phyloP scores from a whole-genome alignment of 2,888 invertebrate genomes.

The Morpho deidamia region DNA sequence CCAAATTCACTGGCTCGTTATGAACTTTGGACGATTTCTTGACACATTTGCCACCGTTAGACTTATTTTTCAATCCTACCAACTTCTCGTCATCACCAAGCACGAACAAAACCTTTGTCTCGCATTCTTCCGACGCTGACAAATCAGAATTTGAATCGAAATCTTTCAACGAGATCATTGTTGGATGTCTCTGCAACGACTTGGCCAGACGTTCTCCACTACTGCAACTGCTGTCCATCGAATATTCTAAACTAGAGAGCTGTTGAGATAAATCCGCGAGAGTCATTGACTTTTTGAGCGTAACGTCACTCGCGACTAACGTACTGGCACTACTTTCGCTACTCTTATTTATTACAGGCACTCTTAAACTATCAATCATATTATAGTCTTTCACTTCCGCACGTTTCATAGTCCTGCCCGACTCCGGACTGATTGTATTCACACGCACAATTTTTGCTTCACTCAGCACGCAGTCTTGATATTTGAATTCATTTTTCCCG shows the following conservation, averaged over 20 bases:
- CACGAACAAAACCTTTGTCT: constrained; percentile 80
- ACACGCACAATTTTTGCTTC: constrained; percentile 52
- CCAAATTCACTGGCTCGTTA: constrained; percentile 39
- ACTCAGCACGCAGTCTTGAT: constrained; percentile 46
- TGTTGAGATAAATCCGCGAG: constrained; percentile 51
- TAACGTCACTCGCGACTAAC: constrained; percentile 45
- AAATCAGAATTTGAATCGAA: constrained; percentile 59
- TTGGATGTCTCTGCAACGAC: constrained; percentile 49
- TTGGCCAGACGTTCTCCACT: constrained; percentile 38
- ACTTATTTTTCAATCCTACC: constrained; percentile 80
- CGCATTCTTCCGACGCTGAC: constrained; percentile 49
- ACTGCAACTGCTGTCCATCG: constrained; percentile 29
- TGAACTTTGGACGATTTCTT: constrained; percentile 59
- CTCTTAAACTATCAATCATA: constrained; percentile 33
- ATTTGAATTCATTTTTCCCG: constrained; percentile 65
- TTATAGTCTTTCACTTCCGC: constrained; percentile 22
- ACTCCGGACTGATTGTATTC: constrained; percentile 23
- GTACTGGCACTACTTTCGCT: constrained; percentile 53
- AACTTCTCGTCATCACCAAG: constrained; percentile 84
- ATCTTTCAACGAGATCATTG: constrained; percentile 45
- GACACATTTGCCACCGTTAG: constrained; percentile 56
- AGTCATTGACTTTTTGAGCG: constrained; percentile 54
- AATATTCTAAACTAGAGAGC: constrained; percentile 60
- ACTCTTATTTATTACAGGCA: constrained; percentile 38
- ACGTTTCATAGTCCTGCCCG: constrained; percentile 33